Evolutionary conservation across 2,797 vertebrate genomes (phyloP), one percentile per base, ranked within the genome.

Genomic region (Phylloscopus collybita): DNA sequence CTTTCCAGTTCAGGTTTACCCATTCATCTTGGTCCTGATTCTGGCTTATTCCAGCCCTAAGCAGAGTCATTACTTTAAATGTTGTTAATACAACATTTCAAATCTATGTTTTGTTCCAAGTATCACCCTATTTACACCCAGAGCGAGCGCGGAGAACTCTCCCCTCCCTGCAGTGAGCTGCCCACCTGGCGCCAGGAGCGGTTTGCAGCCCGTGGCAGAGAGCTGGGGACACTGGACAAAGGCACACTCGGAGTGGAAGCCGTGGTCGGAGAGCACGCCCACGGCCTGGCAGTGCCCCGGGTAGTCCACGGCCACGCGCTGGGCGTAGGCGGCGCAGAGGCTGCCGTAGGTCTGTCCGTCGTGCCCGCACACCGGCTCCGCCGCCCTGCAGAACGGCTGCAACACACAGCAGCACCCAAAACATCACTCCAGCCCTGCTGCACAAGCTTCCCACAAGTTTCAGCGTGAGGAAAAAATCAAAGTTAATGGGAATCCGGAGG

Each of bases 271-370:
- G 91, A 98, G 96, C 4, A 96, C 95, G 2, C 99, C 99, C 2
- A 99, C 98, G 0, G 99, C 98, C 54, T 99, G 98, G 90, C 99
- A 99, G 62, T 84, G 96, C 4, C 98, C 98, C 1, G 87, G 62
- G 80, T 99, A 99, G 95, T 99, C 99, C 18, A 99, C 96, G 0
- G 99, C 98, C 66, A 99, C 98, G 0, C 99, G 99, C 70, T 99
- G 98, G 0, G 99, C 98, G 91, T 98, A 99, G 82, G 99, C 99
- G 8, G 98, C 98, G 2, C 99, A 99, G 86, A 99, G 97, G 0
- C 98, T 99, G 74, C 90, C 73, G 94, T 99, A 99, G 14, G 98
- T 99, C 89, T 99, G 99, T 0, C 99, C 98, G 0, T 99, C 99
- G 51, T 99, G 99, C 9, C 99, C 99, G 1, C 99, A 99, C 5